Evolutionary conservation across 2,113 vertebrate species (phyloP), one percentile per base, ranked within the genome.

Genomic region (Calyptomena viridis): DNA sequence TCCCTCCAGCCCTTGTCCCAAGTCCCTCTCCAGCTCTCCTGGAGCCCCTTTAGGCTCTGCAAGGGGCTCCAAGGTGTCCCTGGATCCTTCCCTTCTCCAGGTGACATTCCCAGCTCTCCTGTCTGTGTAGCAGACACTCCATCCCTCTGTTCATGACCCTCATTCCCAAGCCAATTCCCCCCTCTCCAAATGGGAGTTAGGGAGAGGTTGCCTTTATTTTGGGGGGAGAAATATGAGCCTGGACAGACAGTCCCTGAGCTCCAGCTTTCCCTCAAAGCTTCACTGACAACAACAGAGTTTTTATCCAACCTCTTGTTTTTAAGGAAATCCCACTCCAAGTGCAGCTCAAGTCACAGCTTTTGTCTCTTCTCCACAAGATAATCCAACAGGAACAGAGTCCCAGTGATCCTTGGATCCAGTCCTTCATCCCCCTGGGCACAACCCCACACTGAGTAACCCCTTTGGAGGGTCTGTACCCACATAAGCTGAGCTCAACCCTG

Each of bases 401-500:
- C 40, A 5, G 42, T 5, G 10, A 23, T 21, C 25, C 49, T 92
- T 67, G 82, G 60, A 83, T 79, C 39, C 66, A 33, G n/a, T 33
- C 42, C 47, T 42, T 42, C 40, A 42, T 42, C 40, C 40, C 40
- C 40, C 10, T 10, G 40, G 40, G 40, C 40, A 42, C 40, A 42
- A n/a, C n/a, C n/a, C n/a, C n/a, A 14, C 40, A 42, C 40, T 6
- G 22, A 56, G 67, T 20, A 12, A 37, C 35, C 66, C 56, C 59
- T 17, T 42, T 46, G 60, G 24, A n/a, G 28, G 73, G 72, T 47
- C 58, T 47, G 21, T 50, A 42, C n/a, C 76, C 59, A 40, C 53
- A 44, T 5, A 60, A 35, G 60, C 60, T 1, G 0, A 83, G 55
- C 42, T 58, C 87, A 56, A 8, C 6, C 14, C 44, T 0, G 0